Percentiles rank a stretch among this genome's conserved stretches.
Evolutionary conservation across 2,113 vertebrate genomes (phyloP).

Genomic region (Fulmarus glacialis): DNA sequence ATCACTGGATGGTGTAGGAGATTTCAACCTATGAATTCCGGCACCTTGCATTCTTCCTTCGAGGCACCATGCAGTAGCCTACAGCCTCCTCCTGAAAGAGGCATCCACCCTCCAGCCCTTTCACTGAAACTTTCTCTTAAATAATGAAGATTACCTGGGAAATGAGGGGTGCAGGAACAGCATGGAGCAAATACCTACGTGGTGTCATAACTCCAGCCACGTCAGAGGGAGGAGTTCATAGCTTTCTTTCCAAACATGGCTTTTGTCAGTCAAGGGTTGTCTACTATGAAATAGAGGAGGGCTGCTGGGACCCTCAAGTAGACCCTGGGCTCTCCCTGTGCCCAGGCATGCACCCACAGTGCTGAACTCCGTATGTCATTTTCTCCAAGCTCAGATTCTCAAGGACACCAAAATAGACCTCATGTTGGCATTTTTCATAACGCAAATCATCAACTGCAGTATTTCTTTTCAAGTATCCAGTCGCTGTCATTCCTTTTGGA

Average conservation of each 20-base stretch:
- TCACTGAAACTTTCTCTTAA: not conserved
- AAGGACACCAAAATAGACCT: not conserved
- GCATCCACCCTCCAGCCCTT: not conserved
- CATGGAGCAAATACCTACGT: rapidly evolving
- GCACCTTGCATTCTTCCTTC: too few relatives aligned
- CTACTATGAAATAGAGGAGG: not conserved
- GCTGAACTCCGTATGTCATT: not conserved
- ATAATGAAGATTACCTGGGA: not conserved
- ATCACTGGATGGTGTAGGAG: not conserved
- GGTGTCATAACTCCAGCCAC: not conserved
- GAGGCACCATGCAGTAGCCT: too few relatives aligned
- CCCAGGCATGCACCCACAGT: too few relatives aligned
- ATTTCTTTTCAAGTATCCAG: conserved; percentile 1
- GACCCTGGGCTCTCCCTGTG: not conserved
- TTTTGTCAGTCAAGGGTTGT: not conserved
- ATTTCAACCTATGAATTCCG: not conserved
- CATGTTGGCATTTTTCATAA: not conserved
- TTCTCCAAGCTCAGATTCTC: not conserved
- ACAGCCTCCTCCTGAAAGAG: not conserved
- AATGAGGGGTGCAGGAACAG: not conserved
- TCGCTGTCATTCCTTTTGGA: not conserved
- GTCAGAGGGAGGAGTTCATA: not conserved
- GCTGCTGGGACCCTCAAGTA: not conserved
- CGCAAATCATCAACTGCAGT: not conserved
- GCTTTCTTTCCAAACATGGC: not conserved